Percentiles rank a stretch among this genome's conserved stretches.
These are phyloP conservation scores for Sarcophilus harrisii DNA, from an alignment of 2,797 vertebrate species.

Conservation along the genomic window DNA sequence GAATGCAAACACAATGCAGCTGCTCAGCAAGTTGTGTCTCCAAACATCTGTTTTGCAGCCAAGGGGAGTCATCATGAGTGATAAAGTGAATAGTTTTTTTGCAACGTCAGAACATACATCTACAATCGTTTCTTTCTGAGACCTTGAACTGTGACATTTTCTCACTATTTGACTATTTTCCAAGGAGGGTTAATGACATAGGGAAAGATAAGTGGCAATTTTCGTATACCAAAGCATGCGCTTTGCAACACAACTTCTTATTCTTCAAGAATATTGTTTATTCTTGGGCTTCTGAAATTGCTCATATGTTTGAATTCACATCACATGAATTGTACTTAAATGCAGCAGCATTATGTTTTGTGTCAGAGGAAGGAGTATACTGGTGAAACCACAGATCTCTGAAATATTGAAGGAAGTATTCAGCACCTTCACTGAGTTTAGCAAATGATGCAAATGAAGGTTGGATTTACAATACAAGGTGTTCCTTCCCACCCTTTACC, in stretches of 20 bases:
- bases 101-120: constrained; percentile 70
- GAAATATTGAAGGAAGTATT: neutral
- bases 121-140: constrained; percentile 42
- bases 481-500: too few relatives aligned
- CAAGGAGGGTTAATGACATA: neutral
- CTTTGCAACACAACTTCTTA: neutral
- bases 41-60: constrained; percentile 72
- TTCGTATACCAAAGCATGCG: neutral
- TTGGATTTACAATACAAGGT: neutral
- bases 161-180: constrained; percentile 25
- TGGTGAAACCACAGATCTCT: neutral
- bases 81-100: constrained; percentile 60
- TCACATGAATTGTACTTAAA: neutral
- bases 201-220: neutral
- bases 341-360: neutral
- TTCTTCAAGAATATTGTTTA: neutral
- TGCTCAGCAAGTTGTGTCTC: constrained; percentile 54
- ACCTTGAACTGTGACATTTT: constrained; percentile 59
- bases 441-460: neutral
- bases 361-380: neutral
- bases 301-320: neutral
- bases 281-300: accelerated
- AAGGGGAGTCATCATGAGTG: constrained; percentile 65
- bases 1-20: neutral
- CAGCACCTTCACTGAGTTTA: neutral